Evolutionary conservation across 2,113 vertebrate species (phyloP).

Genomic region (Ardeotis arabs): DNA sequence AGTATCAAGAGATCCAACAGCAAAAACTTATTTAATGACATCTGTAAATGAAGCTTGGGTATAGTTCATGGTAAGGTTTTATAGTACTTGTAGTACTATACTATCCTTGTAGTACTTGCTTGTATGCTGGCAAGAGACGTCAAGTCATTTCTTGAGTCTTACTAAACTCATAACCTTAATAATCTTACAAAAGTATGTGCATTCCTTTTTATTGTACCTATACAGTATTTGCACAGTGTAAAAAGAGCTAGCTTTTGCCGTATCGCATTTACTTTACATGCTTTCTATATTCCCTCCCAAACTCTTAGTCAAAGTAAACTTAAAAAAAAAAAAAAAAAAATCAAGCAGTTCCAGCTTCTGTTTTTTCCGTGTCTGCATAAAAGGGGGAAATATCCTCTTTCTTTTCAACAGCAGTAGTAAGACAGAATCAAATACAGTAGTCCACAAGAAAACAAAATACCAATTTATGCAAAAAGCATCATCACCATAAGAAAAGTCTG

Average conservation of each 20-base stretch:
- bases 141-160: slow-evolving; percentile 27
- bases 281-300: not conserved
- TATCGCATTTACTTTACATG: not conserved
- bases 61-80: not conserved
- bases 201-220: not conserved
- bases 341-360: not conserved
- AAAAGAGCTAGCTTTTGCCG: not conserved
- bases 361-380: not conserved
- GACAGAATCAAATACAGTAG: not conserved
- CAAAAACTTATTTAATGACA: not conserved
- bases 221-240: not conserved
- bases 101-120: not conserved
- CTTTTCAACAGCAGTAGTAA: not conserved
- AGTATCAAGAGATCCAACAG: not conserved
- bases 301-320: not conserved
- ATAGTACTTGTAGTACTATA: no score
- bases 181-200: not conserved
- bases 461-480: not conserved
- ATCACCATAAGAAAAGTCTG: not conserved
- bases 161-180: not conserved
- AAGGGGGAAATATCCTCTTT: not conserved
- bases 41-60: not conserved
- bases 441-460: not conserved
- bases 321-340: not conserved
- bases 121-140: not conserved